phyloP scores from a whole-genome alignment of 2,888 invertebrate species.

The Torymus auratus region DNA sequence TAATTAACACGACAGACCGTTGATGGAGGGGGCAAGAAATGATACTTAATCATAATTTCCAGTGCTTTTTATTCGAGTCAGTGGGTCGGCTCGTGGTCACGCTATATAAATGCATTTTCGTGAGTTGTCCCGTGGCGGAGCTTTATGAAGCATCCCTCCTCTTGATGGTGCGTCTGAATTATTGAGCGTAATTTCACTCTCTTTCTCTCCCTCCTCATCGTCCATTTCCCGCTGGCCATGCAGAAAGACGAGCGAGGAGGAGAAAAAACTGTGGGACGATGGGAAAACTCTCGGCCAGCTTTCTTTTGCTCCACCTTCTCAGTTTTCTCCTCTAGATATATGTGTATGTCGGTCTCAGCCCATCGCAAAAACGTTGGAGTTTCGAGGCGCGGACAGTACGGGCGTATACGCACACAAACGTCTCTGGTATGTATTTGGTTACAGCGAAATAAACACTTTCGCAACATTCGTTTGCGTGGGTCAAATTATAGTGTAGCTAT shows the following conservation, averaged over 20 bases:
- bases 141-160: background rate
- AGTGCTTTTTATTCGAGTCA: conserved; percentile 1
- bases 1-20: background rate
- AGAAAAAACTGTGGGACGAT: background rate
- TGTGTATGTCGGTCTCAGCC: too few relatives aligned
- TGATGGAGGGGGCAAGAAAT: too few relatives aligned
- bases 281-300: too few relatives aligned
- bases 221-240: background rate
- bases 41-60: background rate
- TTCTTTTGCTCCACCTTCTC: background rate
- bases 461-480: too few relatives aligned
- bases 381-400: too few relatives aligned
- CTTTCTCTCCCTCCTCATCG: background rate
- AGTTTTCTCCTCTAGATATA: background rate
- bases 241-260: background rate
- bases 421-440: too few relatives aligned
- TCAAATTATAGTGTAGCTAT: too few relatives aligned
- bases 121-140: background rate
- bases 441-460: too few relatives aligned
- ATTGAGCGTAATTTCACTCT: conserved; percentile 17
- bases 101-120: conserved; percentile 13
- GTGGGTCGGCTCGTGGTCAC: too few relatives aligned
- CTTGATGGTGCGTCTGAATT: conserved; percentile 21
- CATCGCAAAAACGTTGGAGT: too few relatives aligned
- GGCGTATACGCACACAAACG: too few relatives aligned